Percentiles rank a stretch among this genome's conserved stretches.
Conservation (phyloP, 2,888 invertebrate species). For the Tipula helvola region DNA sequence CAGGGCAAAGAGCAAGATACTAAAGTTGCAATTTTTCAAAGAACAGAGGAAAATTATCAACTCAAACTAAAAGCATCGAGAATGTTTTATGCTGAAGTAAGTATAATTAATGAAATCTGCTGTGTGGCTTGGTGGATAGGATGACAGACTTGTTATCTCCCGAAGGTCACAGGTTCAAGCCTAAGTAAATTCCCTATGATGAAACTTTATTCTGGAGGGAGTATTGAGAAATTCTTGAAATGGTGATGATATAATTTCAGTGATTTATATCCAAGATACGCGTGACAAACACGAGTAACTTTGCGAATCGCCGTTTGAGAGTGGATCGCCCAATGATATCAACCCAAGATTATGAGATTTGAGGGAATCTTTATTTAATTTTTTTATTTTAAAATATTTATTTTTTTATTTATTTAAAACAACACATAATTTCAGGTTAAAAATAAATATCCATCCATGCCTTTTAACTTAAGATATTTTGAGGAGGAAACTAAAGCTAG, state of each 20-base stretch:
- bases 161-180: background rate
- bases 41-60: constrained; percentile 94
- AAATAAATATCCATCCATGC: constrained; percentile 91
- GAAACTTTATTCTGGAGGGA: constrained; percentile 4
- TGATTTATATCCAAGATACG: background rate
- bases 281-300: background rate
- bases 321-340: constrained; percentile 17
- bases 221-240: background rate
- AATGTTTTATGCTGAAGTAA: constrained; percentile 72
- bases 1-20: constrained; percentile 86
- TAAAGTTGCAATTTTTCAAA: constrained; percentile 94
- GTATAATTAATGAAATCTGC: constrained; percentile 12
- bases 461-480: constrained; percentile 88
- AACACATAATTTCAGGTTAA: constrained; percentile 43
- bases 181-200: background rate
- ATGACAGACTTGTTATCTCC: background rate
- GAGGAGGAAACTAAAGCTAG: constrained; percentile 97
- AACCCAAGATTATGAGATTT: constrained; percentile 36
- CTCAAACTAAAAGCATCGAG: constrained; percentile 95
- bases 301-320: background rate
- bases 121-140: background rate
- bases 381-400: background rate
- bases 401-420: background rate
- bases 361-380: constrained; percentile 23
- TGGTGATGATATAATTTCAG: background rate